Base-by-base conservation (phyloP, 2,888 invertebrate species). In the Perizoma flavofasciatum region DNA sequence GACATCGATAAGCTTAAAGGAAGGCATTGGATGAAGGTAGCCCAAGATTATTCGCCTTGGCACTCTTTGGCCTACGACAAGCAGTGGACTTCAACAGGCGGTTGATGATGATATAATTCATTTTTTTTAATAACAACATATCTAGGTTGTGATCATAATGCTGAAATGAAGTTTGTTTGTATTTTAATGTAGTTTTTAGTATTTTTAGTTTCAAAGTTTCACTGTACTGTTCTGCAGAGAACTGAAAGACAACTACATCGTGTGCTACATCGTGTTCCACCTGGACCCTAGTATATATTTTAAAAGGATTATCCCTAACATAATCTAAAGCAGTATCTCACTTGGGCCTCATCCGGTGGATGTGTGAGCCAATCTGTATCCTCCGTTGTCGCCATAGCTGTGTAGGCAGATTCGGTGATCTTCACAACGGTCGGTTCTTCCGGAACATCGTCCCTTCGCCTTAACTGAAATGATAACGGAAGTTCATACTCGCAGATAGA, bases 311-410 rank as follows among this genome's bases (percentile, higher is more conserved):
- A 39, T n/a, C 50, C 49, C 45, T 37, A 49, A 40, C 44, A 46
- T 50, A 46, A 55, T 51, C 43, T 60, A 48, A 67, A 50, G 56
- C 33, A 59, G 68, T 72, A 71, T 74, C 77, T 79, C 66, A 89
- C 88, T 71, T 79, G 78, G 53, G 66, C 48, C 48, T 66, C 63
- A 59, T 85, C 83, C 57, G 90, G 88, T 4, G 90, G 86, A 70
- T 91, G 89, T 50, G 89, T 91, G 43, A 91, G 88, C 89, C 89
- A 91, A 70, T 91, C 91, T 10, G 79, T 70, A 66, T 88, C 88
- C 67, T 89, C 89, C 0, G 89, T 89, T 37, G 89, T 89, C 5
- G 89, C 85, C 55, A 87, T 83, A 55, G 85, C 77, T 45, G 76
- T 74, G 74, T 86, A 91, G 0, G 85, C 71, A 5, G 79, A 70